phyloP scores from a whole-genome alignment of 2,888 invertebrate genomes.

The Papilio demoleus region DNA sequence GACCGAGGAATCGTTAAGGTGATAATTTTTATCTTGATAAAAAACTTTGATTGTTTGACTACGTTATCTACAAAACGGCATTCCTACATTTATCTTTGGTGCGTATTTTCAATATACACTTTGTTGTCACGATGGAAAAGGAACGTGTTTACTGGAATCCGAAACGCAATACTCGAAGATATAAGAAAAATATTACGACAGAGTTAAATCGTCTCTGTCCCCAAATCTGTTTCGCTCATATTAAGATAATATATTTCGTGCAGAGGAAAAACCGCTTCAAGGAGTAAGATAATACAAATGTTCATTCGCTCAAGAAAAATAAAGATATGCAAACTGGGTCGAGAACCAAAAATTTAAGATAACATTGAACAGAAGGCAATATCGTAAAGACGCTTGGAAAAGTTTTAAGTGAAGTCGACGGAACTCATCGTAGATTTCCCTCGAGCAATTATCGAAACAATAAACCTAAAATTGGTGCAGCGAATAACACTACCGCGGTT shows the following conservation, averaged over 20 bases:
- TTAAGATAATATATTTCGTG: slow-evolving; percentile 34
- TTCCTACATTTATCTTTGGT: slow-evolving; percentile 16
- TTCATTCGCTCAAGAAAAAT: slow-evolving; percentile 37
- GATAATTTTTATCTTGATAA: slow-evolving; percentile 32
- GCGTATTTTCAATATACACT: neutral
- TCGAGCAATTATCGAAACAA: slow-evolving; percentile 80
- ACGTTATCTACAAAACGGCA: slow-evolving; percentile 22
- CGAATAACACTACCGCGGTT: slow-evolving; percentile 67
- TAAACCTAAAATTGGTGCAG: slow-evolving; percentile 79
- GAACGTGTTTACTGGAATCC: neutral
- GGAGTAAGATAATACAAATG: slow-evolving; percentile 37
- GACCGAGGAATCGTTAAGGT: slow-evolving; percentile 38
- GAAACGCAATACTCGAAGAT: neutral
- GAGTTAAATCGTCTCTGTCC: slow-evolving; percentile 18
- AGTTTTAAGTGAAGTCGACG: slow-evolving; percentile 62
- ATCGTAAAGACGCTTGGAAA: slow-evolving; percentile 52
- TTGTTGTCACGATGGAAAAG: neutral
- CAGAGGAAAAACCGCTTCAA: slow-evolving; percentile 28
- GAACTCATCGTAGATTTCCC: slow-evolving; percentile 63
- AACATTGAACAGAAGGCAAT: slow-evolving; percentile 51
- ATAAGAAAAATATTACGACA: neutral
- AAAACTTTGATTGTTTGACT: slow-evolving; percentile 27
- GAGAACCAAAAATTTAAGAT: slow-evolving; percentile 34
- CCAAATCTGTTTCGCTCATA: slow-evolving; percentile 22
- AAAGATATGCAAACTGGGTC: slow-evolving; percentile 40